Base-by-base conservation (phyloP, 2,888 invertebrate species). In the Drosophila nr. fundita region DNA sequence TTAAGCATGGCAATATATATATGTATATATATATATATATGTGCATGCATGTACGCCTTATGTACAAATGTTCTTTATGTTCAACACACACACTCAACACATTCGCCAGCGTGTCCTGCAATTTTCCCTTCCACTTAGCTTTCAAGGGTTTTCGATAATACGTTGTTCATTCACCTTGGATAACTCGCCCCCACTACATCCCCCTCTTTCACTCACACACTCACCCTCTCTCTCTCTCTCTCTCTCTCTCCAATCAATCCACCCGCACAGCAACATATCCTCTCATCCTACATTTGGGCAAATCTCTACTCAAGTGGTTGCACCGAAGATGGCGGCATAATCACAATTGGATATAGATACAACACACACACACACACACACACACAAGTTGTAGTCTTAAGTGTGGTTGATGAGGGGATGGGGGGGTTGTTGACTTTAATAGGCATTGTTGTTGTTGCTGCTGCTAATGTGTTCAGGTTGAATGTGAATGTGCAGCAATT, bases 131-230 rank as follows among this genome's bases (percentile, higher is more conserved):
- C 42, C 49, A 57, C 50, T 69, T 64, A 67, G 29, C 64, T 73
- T 80, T 76, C 67, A 73, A 80, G 69, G 72, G 80, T 76, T 85
- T 73, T 71, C 87, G 82, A 85, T 85, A 85, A 83, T 81, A 76
- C 76, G 80, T 88, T 85, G 89, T 88, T 81, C 89, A 85, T 86
- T 85, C 89, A 85, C 89, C 84, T 86, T 86, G 54, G 74, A 69
- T 71, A 67, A 40, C 59, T 73, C 70, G 3, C 38, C 58, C 36
- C 38, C 11, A 29, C 32, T 21, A 50, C 55, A 42, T 21, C 11
- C 2, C 13, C 21, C 7, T n/a, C n/a, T n/a, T n/a, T n/a, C 13
- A 10, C 1, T 10, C 21, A 6, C 42, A 2, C 2, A 11, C 42
- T 11, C 59, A 71, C 73, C 7, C 1, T 29, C 40, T 6, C n/a